phyloP scores from a whole-genome alignment of 2,113 vertebrate species.

The Balaenoptera acutorostrata region DNA sequence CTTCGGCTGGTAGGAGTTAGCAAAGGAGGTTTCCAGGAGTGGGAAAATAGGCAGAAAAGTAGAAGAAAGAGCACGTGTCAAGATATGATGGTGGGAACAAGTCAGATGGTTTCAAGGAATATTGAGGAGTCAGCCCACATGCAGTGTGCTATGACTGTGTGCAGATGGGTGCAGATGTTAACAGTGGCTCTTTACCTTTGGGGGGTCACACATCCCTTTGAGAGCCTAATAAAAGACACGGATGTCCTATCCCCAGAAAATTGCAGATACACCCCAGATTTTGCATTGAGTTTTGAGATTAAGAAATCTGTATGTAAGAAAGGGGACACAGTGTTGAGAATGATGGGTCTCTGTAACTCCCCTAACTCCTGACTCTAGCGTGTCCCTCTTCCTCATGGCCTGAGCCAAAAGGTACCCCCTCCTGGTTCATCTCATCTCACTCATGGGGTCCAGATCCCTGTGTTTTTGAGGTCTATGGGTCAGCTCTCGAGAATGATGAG shows the following conservation, averaged over 20 bases:
- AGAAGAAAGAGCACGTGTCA: neutral
- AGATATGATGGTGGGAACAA: neutral
- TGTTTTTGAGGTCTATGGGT: neutral
- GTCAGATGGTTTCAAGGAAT: rapidly evolving
- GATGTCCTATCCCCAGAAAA: neutral
- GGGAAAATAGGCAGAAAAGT: neutral
- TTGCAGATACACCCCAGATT: neutral
- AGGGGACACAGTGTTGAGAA: neutral
- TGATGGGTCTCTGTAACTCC: neutral
- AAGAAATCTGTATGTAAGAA: neutral
- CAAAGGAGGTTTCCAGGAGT: neutral
- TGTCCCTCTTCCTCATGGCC: neutral
- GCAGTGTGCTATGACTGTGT: rapidly evolving
- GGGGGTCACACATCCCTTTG: rapidly evolving
- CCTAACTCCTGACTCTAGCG: neutral
- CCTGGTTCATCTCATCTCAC: neutral
- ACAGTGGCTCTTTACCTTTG: no score
- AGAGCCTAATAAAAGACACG: neutral
- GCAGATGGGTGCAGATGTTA: rapidly evolving
- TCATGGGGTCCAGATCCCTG: neutral
- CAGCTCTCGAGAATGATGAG: neutral
- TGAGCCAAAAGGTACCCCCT: neutral
- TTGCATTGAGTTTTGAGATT: neutral
- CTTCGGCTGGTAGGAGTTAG: neutral
- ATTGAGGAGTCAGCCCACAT: rapidly evolving